A percentile compares a stretch with the other conserved stretches of the same genome.
Evolutionary conservation across 2,797 vertebrate genomes (phyloP).

Genomic region (Fistularia commersonii): DNA sequence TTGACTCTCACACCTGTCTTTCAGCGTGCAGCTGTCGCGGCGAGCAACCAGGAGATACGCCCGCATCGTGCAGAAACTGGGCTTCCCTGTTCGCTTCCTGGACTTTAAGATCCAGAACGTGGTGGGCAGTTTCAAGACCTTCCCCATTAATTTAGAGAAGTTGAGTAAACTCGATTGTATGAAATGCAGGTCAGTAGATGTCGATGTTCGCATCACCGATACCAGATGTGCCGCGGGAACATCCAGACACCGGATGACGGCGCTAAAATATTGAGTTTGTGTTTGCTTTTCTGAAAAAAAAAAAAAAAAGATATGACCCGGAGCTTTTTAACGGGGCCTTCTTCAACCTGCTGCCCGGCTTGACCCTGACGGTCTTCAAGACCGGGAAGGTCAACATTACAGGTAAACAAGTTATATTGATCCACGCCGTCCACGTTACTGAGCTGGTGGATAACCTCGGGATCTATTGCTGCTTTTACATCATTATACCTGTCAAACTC

Average conservation of each 20-base stretch:
- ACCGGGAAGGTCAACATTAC: slow-evolving; percentile 85
- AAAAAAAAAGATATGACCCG: slow-evolving; percentile 90
- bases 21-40: slow-evolving; percentile 84
- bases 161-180: slow-evolving; percentile 81
- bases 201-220: no score
- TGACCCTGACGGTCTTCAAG: slow-evolving; percentile 84
- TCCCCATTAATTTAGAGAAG: slow-evolving; percentile 83
- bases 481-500: neutral
- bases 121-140: slow-evolving; percentile 83
- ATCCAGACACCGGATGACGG: no score
- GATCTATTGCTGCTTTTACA: neutral
- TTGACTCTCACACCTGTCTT: slow-evolving; percentile 1
- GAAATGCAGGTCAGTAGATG: slow-evolving; percentile 81
- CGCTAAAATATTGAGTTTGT: neutral
- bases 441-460: neutral
- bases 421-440: neutral
- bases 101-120: slow-evolving; percentile 92
- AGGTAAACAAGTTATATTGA: slow-evolving; percentile 67
- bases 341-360: slow-evolving; percentile 83
- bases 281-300: neutral
- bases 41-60: slow-evolving; percentile 85
- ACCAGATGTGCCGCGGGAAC: no score
- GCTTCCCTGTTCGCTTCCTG: slow-evolving; percentile 88
- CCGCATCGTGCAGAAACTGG: slow-evolving; percentile 88
- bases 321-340: slow-evolving; percentile 87